Evolutionary conservation across 2,888 invertebrate genomes (phyloP).

Genomic region (Heteromurus nitidus): DNA sequence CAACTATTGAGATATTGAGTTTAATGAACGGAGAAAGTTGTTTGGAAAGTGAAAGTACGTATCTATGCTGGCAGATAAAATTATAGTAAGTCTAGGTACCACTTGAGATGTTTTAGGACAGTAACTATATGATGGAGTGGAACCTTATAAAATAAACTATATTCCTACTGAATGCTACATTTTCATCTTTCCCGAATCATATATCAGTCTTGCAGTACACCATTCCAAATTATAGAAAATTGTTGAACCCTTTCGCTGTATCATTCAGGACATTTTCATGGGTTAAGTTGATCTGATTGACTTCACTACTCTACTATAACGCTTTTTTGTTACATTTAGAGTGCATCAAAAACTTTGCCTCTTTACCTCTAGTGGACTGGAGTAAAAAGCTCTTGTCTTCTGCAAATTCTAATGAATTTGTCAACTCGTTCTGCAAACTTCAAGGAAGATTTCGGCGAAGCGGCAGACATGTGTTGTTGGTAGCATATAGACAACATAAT

Average conservation of each 20-base stretch:
- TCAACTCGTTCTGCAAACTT: conserved; percentile 9
- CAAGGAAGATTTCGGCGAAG: background rate
- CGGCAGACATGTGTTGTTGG: background rate
- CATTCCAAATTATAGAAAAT: conserved; percentile 1
- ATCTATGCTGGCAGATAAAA: background rate
- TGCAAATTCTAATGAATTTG: conserved; percentile 8
- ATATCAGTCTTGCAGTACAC: too few species aligned
- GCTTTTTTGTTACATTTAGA: conserved; percentile 18
- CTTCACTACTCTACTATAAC: too few species aligned
- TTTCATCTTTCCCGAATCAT: too few species aligned
- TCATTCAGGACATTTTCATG: conserved; percentile 48
- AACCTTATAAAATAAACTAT: too few species aligned
- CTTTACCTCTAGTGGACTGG: conserved; percentile 1
- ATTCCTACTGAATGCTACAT: too few species aligned
- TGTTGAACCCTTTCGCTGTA: conserved; percentile 39
- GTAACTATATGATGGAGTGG: conserved; percentile 37
- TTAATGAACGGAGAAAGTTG: conserved; percentile 65
- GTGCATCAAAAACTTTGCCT: conserved; percentile 31
- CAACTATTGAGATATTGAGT: conserved; percentile 63
- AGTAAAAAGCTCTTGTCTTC: conserved; percentile 10
- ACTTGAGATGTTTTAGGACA: too few species aligned
- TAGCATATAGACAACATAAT: too few species aligned
- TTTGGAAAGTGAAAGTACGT: conserved; percentile 25
- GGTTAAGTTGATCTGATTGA: conserved; percentile 37
- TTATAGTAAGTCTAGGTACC: too few species aligned